These are phyloP conservation scores for Brachyhypopomus gauderio DNA, from an alignment of 2,113 vertebrate species.

Conservation along the genomic window DNA sequence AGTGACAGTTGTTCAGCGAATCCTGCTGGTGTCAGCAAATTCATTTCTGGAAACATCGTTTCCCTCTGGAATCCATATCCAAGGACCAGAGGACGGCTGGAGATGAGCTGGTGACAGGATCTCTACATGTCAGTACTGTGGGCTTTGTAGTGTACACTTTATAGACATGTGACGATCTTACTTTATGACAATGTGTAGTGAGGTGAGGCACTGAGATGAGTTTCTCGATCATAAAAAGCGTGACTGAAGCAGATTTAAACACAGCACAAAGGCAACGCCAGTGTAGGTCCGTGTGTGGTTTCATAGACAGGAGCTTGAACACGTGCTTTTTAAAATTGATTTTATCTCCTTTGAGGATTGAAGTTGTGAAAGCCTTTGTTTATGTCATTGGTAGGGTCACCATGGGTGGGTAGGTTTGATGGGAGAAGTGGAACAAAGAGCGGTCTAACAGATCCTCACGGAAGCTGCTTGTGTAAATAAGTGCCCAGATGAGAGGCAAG, in stretches of 20 bases:
- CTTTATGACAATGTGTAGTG: neutral
- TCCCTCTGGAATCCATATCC: neutral
- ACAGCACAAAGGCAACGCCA: neutral
- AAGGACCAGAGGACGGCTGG: slow-evolving; percentile 13
- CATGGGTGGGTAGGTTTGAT: too few species aligned
- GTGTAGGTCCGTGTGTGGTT: neutral
- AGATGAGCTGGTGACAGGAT: neutral
- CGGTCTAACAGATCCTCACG: too few species aligned
- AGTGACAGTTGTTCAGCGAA: slow-evolving; percentile 20
- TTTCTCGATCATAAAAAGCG: neutral
- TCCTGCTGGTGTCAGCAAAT: slow-evolving; percentile 50
- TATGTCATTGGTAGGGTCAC: too few species aligned
- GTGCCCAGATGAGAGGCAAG: too few species aligned
- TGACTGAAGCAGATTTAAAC: neutral
- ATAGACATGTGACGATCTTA: neutral
- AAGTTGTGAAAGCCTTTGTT: too few species aligned
- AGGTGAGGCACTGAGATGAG: neutral
- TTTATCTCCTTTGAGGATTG: neutral
- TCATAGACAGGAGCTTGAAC: neutral
- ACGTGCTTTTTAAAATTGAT: neutral
- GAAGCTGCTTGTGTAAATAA: too few species aligned
- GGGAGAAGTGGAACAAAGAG: too few species aligned
- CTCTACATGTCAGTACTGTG: neutral
- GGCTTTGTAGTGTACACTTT: neutral
- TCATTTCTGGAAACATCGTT: slow-evolving; percentile 18